Percentiles rank a stretch among this genome's conserved stretches.
These are phyloP conservation scores for Glareola pratincola DNA, from an alignment of 2,113 vertebrate species.

Conservation along the genomic window DNA sequence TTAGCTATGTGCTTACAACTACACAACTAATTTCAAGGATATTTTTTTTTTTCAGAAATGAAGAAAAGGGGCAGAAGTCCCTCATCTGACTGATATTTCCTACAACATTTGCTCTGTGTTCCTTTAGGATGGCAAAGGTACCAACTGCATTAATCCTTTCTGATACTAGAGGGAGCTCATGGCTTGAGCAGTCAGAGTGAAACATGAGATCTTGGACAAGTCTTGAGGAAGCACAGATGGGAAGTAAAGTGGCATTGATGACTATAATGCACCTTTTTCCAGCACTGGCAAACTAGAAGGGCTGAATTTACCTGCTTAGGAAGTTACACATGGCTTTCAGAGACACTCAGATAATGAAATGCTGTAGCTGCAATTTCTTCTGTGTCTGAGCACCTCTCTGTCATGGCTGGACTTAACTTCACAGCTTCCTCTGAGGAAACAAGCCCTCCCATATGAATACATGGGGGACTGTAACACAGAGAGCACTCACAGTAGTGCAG, in stretches of 20 bases:
- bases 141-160: slow-evolving; percentile 2
- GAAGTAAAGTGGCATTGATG: slow-evolving; percentile 5
- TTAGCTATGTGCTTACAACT: background rate
- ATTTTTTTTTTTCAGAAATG: background rate
- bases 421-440: background rate
- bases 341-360: background rate
- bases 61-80: background rate
- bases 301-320: slow-evolving; percentile 6
- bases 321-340: slow-evolving; percentile 1
- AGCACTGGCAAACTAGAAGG: slow-evolving; percentile 1
- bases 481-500: background rate
- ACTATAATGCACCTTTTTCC: background rate
- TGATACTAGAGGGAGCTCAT: slow-evolving; percentile 53
- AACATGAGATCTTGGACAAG: background rate
- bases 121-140: background rate
- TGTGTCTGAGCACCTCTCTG: background rate
- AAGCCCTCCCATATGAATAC: background rate
- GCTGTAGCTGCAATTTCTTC: slow-evolving; percentile 7
- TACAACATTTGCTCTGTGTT: background rate
- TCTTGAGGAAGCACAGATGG: slow-evolving; percentile 30
- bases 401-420: background rate
- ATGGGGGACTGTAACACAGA: background rate
- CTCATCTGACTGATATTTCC: background rate
- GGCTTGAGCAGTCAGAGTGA: background rate
- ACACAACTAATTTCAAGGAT: background rate